Base-by-base conservation (phyloP, 2,113 vertebrate genomes). In the Poecilia latipinna region DNA sequence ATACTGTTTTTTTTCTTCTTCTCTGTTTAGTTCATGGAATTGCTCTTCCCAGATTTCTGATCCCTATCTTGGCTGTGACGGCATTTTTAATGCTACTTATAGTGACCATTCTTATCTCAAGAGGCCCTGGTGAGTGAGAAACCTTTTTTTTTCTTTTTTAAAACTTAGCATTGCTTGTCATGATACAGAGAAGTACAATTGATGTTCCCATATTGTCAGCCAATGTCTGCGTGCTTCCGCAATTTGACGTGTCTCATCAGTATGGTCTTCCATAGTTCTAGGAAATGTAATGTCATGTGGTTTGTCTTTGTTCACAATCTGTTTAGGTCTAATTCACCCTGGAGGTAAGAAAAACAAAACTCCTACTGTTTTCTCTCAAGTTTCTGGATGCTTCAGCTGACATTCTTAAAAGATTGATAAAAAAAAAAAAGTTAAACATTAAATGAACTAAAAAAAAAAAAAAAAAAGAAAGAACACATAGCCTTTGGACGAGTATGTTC, bases 311-410 rank as follows among this genome's bases (percentile, higher is more conserved):
- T 75, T 82, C 70, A 3, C 70, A 11, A 44, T 80, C 68, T 75
- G 1, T 57, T 13, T 72, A 91, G 92, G 82, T 80, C 22, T 72
- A 63, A 72, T n/a, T 28, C 73, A 84, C 75, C 82, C 90, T 44
- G 91, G 90, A 90, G 92, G 92, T 93, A 93, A 90, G 80, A 78
- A 65, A 28, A 86, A 86, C 81, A 88, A 75, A 66, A 69, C 33
- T 68, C 8, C 26, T 29, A 42, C 15, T 83, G 65, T 79, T 80
- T 81, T 67, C 67, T 65, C 48, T 73, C 37, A 12, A 42, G 17
- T 44, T 7, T 72, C 0, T 54, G 0, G n/a, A 8, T 33, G 60
- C 51, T 22, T 68, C 44, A 51, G 39, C 68, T 75, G 66, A 2
- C n/a, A 73, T 54, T 70, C 31, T 64, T 17, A 37, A 61, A 81